Evolutionary conservation across 2,888 invertebrate species (phyloP), one percentile per base, ranked within the genome.

Genomic region (Parnassius glacialis): DNA sequence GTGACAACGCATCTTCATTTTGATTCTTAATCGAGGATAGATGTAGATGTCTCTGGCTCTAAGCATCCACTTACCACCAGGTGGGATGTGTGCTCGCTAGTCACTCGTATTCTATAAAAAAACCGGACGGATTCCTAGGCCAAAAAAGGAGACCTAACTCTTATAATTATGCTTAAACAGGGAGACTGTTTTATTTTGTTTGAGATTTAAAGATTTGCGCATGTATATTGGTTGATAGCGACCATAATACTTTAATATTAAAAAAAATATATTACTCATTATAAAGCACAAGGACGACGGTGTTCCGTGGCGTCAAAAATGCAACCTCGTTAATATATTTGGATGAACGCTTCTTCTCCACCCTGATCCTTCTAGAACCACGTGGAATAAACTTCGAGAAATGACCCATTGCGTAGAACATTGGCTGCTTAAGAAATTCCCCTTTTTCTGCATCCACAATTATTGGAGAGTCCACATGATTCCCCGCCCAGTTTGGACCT

Each of bases 351-450:
- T 48, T 54, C 7, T 34, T 34, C 34, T 54, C 55, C 54, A 62
- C 62, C 34, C 20, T 10, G n/a, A 62, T 62, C 51, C 62, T 59
- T 55, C 42, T 47, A 5, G 62, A 62, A 43, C 62, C 58, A 9
- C 62, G 54, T 16, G 62, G 62, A 10, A 62, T 58, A 12, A 62
- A 96, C 83, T 94, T 95, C 54, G 95, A 94, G 78, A 95, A 94
- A 81, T 98, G 98, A 0, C 96, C 96, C 75, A 98, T 82, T 0
- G 94, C 95, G 82, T 98, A 98, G 82, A 94, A 98, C 93, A 96
- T 95, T 0, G 98, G 98, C 76, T 98, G 97, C 73, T 98, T 98
- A 76, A 95, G 95, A 80, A 98, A 97, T 83, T 96, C 95, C 50
- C 93, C 92, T 9, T 87, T 68, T 2, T 81, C 76, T 0, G 84